phyloP scores from a whole-genome alignment of 1,140 invertebrate species.

The Calosoma granatense region DNA sequence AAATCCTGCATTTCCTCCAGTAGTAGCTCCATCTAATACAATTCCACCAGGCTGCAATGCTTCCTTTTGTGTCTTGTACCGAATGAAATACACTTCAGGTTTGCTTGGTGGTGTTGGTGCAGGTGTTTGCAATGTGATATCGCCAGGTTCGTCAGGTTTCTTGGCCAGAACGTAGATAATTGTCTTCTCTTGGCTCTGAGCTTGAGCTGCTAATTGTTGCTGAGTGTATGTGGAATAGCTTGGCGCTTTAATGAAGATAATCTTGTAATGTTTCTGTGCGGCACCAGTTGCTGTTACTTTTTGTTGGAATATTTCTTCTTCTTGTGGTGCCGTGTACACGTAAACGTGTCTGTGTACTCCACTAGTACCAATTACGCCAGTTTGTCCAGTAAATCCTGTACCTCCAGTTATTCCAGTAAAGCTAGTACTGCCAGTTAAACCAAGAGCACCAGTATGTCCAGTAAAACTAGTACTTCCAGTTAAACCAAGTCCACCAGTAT shows the following conservation, averaged over 20 bases:
- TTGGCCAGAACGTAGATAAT: constrained; percentile 80
- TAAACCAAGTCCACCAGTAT: too few relatives aligned
- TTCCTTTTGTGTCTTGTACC: constrained; percentile 70
- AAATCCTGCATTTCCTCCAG: constrained; percentile 28
- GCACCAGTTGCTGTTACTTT: constrained; percentile 43
- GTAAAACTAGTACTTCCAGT: too few relatives aligned
- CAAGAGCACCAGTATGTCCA: too few relatives aligned
- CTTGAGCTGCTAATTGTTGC: constrained; percentile 60
- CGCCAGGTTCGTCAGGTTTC: constrained; percentile 69
- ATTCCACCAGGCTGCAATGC: constrained; percentile 37
- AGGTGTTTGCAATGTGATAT: constrained; percentile 61
- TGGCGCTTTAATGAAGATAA: constrained; percentile 82
- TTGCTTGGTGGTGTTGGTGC: constrained; percentile 70
- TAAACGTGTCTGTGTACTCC: constrained; percentile 68
- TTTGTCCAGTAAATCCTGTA: background rate
- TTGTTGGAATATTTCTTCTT: constrained; percentile 52
- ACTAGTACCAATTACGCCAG: background rate
- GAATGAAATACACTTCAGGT: constrained; percentile 82
- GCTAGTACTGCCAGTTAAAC: too few relatives aligned
- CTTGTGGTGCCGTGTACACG: constrained; percentile 69
- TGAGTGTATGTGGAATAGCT: constrained; percentile 63
- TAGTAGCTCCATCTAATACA: constrained; percentile 32
- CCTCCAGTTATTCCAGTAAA: background rate
- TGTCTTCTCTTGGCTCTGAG: constrained; percentile 80
- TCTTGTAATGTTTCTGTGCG: constrained; percentile 77